A percentile compares a stretch with the other conserved stretches of the same genome.
phyloP scores from a whole-genome alignment of 2,797 vertebrate species.

The Myoxocephalus aenaeus region DNA sequence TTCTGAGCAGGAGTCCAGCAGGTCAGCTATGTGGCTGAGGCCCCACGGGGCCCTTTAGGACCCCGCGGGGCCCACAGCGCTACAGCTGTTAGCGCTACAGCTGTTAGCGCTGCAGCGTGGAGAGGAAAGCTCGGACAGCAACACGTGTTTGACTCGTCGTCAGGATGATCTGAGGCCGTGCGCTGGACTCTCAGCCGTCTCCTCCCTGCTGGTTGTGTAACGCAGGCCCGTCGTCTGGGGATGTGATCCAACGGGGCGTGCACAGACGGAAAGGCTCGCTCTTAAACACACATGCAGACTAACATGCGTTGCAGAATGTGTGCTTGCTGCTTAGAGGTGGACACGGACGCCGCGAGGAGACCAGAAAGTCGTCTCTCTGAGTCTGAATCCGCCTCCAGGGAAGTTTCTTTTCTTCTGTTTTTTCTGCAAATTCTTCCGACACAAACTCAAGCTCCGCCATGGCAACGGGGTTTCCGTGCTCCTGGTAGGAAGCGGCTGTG shows the following conservation, averaged over 20 bases:
- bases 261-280: constrained; percentile 40
- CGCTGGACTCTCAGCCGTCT: constrained; percentile 18
- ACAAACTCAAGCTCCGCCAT: constrained; percentile 41
- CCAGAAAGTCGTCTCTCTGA: background rate
- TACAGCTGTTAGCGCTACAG: constrained; percentile 20
- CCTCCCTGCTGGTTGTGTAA: constrained; percentile 68
- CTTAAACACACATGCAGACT: constrained; percentile 8
- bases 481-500: constrained; percentile 34
- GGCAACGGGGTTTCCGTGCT: constrained; percentile 56
- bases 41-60: too few relatives aligned
- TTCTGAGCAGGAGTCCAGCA: constrained; percentile 9
- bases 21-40: constrained; percentile 43
- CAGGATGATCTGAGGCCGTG: constrained; percentile 8
- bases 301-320: constrained; percentile 7
- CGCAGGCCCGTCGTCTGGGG: constrained; percentile 35
- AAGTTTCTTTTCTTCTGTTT: background rate
- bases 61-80: too few relatives aligned
- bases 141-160: constrained; percentile 13
- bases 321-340: background rate
- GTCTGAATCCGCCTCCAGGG: background rate
- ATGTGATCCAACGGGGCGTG: constrained; percentile 60
- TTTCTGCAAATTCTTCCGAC: constrained; percentile 14
- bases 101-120: constrained; percentile 46
- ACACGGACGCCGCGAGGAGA: background rate
- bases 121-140: constrained; percentile 16